Conservation (phyloP, 2,797 vertebrate species). For the Micropoecilia bifurca region DNA sequence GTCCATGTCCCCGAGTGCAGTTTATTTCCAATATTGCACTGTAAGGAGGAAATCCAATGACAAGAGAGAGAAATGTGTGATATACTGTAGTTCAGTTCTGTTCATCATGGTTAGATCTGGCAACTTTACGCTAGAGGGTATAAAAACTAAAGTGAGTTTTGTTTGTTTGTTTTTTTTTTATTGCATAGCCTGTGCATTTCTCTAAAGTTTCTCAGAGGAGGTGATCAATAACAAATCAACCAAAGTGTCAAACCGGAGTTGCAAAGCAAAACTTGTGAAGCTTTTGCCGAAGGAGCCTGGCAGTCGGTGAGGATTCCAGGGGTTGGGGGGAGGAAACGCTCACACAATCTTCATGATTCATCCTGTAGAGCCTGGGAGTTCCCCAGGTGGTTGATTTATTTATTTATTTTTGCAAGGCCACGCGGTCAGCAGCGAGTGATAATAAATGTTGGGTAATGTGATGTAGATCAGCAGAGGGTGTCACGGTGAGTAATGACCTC, state of each 20-base stretch:
- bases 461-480: conserved; percentile 70
- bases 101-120: conserved; percentile 27
- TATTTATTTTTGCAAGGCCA: conserved; percentile 20
- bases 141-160: conserved; percentile 29
- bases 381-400: conserved; percentile 24
- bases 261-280: conserved; percentile 29
- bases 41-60: conserved; percentile 9
- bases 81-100: conserved; percentile 3
- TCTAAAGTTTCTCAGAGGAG: conserved; percentile 14
- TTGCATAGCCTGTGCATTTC: conserved; percentile 31
- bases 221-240: conserved; percentile 55
- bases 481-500: conserved; percentile 75
- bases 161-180: not conserved
- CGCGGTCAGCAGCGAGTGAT: conserved; percentile 49
- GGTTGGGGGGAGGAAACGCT: conserved; percentile 14
- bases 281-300: conserved; percentile 20
- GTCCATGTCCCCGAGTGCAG: conserved; percentile 25
- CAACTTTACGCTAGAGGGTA: conserved; percentile 21
- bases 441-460: conserved; percentile 69
- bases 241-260: conserved; percentile 28
- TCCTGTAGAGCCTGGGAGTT: conserved; percentile 21
- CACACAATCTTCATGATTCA: conserved; percentile 37
- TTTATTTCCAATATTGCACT: conserved; percentile 22
- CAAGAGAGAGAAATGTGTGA: not conserved
- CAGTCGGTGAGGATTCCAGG: not conserved